Conservation (phyloP, 2,113 vertebrate species). For the Labeo rohita region DNA sequence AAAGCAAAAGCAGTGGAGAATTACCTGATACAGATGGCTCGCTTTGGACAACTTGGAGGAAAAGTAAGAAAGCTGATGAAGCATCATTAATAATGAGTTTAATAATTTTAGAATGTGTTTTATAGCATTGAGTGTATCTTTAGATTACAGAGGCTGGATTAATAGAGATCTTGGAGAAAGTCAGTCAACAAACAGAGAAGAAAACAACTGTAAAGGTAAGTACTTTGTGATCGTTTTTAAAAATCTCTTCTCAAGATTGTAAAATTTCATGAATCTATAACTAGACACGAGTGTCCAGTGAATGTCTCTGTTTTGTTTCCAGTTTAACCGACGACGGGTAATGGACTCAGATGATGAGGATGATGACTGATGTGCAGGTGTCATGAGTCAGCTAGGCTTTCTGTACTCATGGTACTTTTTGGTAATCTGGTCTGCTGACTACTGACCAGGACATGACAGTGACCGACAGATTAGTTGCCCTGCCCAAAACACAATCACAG, state of each 20-base stretch:
- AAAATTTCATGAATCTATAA: background rate
- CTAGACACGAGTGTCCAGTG: background rate
- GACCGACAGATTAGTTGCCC: conserved; percentile 14
- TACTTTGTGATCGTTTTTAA: background rate
- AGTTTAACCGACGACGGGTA: conserved; percentile 97
- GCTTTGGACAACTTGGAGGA: conserved; percentile 87
- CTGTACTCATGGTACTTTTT: conserved; percentile 23
- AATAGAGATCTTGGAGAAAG: conserved; percentile 98
- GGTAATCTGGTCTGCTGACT: conserved; percentile 52
- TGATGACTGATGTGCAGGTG: conserved; percentile 66
- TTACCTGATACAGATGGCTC: conserved; percentile 98
- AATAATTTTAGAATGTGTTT: background rate
- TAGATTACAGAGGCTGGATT: conserved; percentile 93
- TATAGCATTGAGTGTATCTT: conserved; percentile 42
- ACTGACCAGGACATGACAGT: conserved; percentile 46
- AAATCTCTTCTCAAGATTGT: background rate
- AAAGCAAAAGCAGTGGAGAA: conserved; percentile 97
- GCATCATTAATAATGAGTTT: background rate
- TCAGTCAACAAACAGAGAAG: conserved; percentile 96
- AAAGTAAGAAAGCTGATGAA: conserved; percentile 80
- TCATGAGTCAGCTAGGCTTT: conserved; percentile 37
- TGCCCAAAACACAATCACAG: conserved; percentile 32
- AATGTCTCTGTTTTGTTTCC: conserved; percentile 11
- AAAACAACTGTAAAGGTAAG: conserved; percentile 94
- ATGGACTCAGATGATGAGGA: conserved; percentile 98